These are phyloP conservation scores for Pyrocephalus nanus DNA, from an alignment of 2,797 vertebrate genomes.

Conservation along the genomic window DNA sequence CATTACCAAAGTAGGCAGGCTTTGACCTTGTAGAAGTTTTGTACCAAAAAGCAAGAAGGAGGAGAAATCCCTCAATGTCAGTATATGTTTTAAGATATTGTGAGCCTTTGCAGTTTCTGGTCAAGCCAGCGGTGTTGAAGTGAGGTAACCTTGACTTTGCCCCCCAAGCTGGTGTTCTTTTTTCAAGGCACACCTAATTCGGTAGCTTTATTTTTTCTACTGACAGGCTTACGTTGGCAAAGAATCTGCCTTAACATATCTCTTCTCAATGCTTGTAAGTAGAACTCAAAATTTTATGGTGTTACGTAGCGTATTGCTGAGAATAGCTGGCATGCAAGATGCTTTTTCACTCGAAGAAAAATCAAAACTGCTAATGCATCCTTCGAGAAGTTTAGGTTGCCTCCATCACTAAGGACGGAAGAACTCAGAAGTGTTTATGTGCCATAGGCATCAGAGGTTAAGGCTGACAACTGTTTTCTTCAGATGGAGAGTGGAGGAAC, in stretches of 20 bases:
- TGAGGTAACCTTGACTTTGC: not conserved
- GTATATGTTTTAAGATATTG: not conserved
- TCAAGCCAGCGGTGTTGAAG: not conserved
- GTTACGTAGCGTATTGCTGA: not conserved
- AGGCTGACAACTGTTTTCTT: not conserved
- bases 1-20: not conserved
- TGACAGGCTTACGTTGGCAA: not conserved
- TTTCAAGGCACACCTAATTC: not conserved
- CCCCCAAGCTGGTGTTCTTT: not conserved
- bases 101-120: not conserved
- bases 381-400: not conserved
- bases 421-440: not conserved
- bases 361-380: not conserved
- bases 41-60: not conserved
- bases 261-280: not conserved
- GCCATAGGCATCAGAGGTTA: not conserved
- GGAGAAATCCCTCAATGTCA: not conserved
- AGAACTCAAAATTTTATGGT: not conserved
- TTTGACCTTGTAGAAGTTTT: not conserved
- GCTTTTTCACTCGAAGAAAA: not conserved
- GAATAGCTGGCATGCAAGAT: not conserved
- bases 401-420: not conserved
- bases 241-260: not conserved
- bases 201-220: not conserved
- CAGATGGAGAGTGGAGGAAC: not conserved